A percentile compares a stretch with the other conserved stretches of the same genome.
Conservation (phyloP, 2,888 invertebrate species). For the Megalurothrips usitatus region DNA sequence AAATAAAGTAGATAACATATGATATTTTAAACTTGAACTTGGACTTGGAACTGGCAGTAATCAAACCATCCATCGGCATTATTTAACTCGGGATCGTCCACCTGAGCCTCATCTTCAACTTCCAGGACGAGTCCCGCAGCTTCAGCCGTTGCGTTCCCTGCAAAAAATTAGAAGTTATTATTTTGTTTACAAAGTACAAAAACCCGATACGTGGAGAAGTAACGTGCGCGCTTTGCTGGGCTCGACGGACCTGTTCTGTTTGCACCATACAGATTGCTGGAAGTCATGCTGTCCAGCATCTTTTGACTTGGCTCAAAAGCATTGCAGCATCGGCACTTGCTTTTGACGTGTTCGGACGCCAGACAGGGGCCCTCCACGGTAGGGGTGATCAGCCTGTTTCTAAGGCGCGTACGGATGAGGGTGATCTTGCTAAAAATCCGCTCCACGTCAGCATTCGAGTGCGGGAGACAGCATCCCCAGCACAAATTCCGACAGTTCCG, state of each 20-base stretch:
- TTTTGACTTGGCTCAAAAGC: not conserved
- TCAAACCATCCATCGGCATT: too few species aligned
- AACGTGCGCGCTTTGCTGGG: not conserved
- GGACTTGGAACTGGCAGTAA: too few species aligned
- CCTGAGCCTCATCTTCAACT: not conserved
- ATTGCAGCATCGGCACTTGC: not conserved
- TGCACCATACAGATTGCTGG: not conserved
- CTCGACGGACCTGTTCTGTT: not conserved
- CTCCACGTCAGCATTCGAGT: constrained; percentile 38
- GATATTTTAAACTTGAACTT: not conserved
- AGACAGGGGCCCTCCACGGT: not conserved
- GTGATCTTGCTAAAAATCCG: constrained; percentile 38
- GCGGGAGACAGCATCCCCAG: constrained; percentile 36
- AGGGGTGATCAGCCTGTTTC: constrained; percentile 34
- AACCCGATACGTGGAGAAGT: too few species aligned
- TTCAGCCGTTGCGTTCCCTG: not conserved
- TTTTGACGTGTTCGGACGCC: constrained; percentile 3
- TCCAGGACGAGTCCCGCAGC: not conserved
- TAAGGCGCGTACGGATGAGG: constrained; percentile 35
- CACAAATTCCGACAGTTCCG: constrained; percentile 34
- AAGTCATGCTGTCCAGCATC: not conserved
- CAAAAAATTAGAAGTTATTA: not conserved
- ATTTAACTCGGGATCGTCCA: too few species aligned
- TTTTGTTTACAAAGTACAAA: too few species aligned
- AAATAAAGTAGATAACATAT: not conserved